Evolutionary conservation across 1,140 invertebrate species (phyloP).

Genomic region (Scaptomyza pallida): DNA sequence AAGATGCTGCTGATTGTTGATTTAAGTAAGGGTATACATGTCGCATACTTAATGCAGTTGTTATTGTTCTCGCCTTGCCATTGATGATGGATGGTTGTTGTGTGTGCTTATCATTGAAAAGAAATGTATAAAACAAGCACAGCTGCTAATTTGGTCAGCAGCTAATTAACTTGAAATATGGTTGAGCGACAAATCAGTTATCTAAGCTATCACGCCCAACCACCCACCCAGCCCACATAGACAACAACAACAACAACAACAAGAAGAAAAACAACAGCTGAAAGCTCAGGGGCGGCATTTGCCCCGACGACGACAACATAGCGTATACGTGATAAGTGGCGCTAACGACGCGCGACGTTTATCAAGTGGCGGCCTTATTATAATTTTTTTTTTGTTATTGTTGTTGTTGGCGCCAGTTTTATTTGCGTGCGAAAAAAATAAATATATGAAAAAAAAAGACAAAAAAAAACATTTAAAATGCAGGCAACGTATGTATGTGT

Average conservation of each 20-base stretch:
- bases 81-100: slow-evolving; percentile 1
- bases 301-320: slow-evolving; percentile 49
- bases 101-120: slow-evolving; percentile 23
- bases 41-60: too few species aligned
- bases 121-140: slow-evolving; percentile 3
- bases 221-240: slow-evolving; percentile 24
- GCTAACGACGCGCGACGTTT: slow-evolving; percentile 78
- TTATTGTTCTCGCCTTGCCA: too few species aligned
- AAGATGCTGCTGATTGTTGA: not conserved
- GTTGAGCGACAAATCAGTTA: slow-evolving; percentile 15
- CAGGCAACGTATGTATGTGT: slow-evolving; percentile 27
- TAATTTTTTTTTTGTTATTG: slow-evolving; percentile 33
- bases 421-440: slow-evolving; percentile 76
- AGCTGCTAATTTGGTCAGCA: slow-evolving; percentile 16
- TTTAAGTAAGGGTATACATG: too few species aligned
- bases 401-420: slow-evolving; percentile 72
- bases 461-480: slow-evolving; percentile 54
- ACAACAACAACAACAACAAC: not conserved
- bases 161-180: slow-evolving; percentile 53
- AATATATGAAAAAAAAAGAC: slow-evolving; percentile 8
- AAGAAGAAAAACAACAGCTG: not conserved
- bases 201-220: slow-evolving; percentile 21
- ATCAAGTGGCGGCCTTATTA: slow-evolving; percentile 64
- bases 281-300: slow-evolving; percentile 33
- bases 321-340: slow-evolving; percentile 81